These are phyloP conservation scores for Rhyzopertha dominica DNA, from an alignment of 1,140 invertebrate genomes.

Conservation along the genomic window DNA sequence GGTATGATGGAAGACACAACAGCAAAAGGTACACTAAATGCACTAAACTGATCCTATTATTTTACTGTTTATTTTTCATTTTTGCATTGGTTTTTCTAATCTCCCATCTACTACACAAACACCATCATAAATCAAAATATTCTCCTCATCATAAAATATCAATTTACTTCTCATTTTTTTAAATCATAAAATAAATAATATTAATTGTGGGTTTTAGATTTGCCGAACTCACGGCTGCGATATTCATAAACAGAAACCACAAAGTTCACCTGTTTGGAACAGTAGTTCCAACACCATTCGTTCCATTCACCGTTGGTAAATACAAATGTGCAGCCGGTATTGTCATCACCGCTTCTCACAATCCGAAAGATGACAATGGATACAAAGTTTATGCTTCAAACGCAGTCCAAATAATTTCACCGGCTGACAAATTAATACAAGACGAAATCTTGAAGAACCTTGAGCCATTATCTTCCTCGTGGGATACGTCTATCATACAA, in stretches of 20 bases:
- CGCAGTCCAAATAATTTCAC: slow-evolving; percentile 92
- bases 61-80: no score
- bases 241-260: slow-evolving; percentile 74
- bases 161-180: no score
- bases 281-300: slow-evolving; percentile 88
- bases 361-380: slow-evolving; percentile 98
- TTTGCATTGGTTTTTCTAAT: no score
- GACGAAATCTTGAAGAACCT: slow-evolving; percentile 73
- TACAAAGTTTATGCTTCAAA: slow-evolving; percentile 97
- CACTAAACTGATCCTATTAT: no score
- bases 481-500: slow-evolving; percentile 52
- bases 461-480: slow-evolving; percentile 62
- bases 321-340: slow-evolving; percentile 74
- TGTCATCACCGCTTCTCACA: slow-evolving; percentile 98
- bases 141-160: no score
- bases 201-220: slow-evolving; percentile 64
- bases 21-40: slow-evolving; percentile 80
- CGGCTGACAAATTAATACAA: slow-evolving; percentile 87
- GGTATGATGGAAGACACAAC: slow-evolving; percentile 93
- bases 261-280: slow-evolving; percentile 78
- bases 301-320: slow-evolving; percentile 74
- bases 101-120: no score
- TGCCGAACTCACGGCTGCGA: slow-evolving; percentile 80
- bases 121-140: no score
- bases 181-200: no score